Evolutionary conservation across 2,888 invertebrate genomes (phyloP).

Genomic region (Anthrax anthrax): DNA sequence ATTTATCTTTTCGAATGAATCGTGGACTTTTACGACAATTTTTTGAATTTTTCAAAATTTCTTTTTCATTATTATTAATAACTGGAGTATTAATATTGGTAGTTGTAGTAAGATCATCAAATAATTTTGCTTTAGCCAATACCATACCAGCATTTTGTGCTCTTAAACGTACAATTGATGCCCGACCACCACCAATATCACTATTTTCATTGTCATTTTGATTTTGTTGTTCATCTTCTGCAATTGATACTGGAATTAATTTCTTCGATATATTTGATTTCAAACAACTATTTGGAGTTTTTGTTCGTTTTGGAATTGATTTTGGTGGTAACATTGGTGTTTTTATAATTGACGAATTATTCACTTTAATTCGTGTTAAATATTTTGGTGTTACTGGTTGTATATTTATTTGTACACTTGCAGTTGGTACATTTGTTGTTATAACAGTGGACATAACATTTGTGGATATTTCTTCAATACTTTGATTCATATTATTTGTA

Average conservation of each 20-base stretch:
- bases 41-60: background rate
- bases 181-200: no score
- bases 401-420: background rate
- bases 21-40: slow-evolving; percentile 10
- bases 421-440: background rate
- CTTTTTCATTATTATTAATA: no score
- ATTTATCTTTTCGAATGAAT: background rate
- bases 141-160: slow-evolving; percentile 69
- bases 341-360: slow-evolving; percentile 13
- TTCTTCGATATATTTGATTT: background rate
- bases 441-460: background rate
- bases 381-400: slow-evolving; percentile 9
- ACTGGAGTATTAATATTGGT: no score
- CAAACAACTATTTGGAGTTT: slow-evolving; percentile 1
- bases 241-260: background rate
- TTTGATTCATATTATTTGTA: background rate
- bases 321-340: slow-evolving; percentile 22
- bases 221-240: slow-evolving; percentile 27
- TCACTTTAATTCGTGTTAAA: slow-evolving; percentile 4
- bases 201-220: no score
- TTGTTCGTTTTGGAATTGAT: slow-evolving; percentile 11
- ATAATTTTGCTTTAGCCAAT: slow-evolving; percentile 60
- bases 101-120: slow-evolving; percentile 48
- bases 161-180: slow-evolving; percentile 56
- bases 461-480: background rate